These are phyloP conservation scores for Aphodius sticticus DNA, from an alignment of 2,888 invertebrate genomes.

Conservation along the genomic window DNA sequence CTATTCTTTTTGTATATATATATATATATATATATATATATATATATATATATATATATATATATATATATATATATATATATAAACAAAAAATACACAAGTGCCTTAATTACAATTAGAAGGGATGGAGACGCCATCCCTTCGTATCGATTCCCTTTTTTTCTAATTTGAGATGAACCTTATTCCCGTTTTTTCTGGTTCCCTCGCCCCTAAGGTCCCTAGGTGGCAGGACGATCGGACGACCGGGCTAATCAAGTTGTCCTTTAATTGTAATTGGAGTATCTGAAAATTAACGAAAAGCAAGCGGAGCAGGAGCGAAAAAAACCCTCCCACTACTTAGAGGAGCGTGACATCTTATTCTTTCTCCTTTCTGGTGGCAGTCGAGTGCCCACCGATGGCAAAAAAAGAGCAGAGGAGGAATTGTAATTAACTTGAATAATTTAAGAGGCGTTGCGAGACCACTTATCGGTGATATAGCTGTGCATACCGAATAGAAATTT, in stretches of 20 bases:
- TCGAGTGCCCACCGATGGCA: neutral
- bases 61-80: too few species aligned
- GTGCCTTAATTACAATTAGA: neutral
- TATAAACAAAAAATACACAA: too few species aligned
- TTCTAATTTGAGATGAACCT: conserved; percentile 4
- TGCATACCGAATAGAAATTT: too few species aligned
- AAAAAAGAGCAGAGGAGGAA: neutral
- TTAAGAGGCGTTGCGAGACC: neutral
- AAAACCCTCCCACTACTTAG: conserved; percentile 9
- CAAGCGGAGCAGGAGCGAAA: neutral
- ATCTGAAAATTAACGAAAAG: conserved; percentile 46
- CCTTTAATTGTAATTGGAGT: conserved; percentile 48
- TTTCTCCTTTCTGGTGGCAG: neutral
- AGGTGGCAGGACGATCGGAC: neutral
- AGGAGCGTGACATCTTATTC: neutral
- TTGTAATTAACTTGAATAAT: neutral
- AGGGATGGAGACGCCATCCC: neutral
- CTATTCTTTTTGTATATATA: too few species aligned
- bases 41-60: too few species aligned
- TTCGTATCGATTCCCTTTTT: neutral
- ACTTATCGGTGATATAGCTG: neutral
- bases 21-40: too few species aligned
- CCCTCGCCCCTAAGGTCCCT: neutral
- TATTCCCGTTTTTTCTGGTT: neutral
- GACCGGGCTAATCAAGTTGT: conserved; percentile 34